A percentile compares a stretch with the other conserved stretches of the same genome.
Evolutionary conservation across 2,113 vertebrate species (phyloP).

Genomic region (Neolamprologus toae): DNA sequence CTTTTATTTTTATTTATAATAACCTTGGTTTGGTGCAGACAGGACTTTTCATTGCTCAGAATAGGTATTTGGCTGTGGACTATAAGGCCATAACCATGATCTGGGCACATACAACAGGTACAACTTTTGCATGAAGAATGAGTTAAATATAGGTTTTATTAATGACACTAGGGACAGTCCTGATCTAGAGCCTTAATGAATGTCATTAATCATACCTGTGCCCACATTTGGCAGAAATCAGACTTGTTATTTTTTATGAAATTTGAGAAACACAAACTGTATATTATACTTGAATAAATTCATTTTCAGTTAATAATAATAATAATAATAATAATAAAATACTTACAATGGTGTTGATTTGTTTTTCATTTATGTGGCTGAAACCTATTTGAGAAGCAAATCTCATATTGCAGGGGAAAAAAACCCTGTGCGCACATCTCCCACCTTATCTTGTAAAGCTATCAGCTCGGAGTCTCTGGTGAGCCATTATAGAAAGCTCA

Average conservation of each 20-base stretch:
- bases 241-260: not conserved
- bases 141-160: not conserved
- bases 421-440: not conserved
- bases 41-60: not conserved
- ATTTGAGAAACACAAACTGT: not conserved
- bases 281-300: not conserved
- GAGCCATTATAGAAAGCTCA: not conserved
- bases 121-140: not conserved
- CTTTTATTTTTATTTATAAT: not conserved
- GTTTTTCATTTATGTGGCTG: not conserved
- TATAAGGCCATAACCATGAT: not conserved
- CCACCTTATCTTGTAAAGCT: not conserved
- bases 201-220: not conserved
- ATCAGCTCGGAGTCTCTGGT: not conserved
- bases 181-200: not conserved
- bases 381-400: not conserved
- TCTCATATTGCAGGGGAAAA: not conserved
- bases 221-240: not conserved
- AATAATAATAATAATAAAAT: not conserved
- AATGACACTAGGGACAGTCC: not conserved
- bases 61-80: not conserved
- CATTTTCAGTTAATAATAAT: not conserved
- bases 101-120: not conserved
- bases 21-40: not conserved
- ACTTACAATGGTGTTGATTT: not conserved